Evolutionary conservation across 1,140 invertebrate species (phyloP).

Genomic region (Cataglyphis hispanica): DNA sequence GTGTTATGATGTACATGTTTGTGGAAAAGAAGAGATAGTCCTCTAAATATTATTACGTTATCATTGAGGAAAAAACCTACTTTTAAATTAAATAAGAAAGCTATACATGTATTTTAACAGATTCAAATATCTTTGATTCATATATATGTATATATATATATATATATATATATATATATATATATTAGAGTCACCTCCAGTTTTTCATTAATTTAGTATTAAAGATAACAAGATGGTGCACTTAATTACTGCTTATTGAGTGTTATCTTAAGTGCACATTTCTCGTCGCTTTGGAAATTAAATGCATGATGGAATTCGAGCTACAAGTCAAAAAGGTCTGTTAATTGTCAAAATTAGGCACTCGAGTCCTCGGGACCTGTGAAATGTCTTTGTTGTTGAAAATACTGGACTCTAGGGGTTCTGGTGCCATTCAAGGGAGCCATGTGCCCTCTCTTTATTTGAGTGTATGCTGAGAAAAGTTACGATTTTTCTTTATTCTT

Average conservation of each 20-base stretch:
- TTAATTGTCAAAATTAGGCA: constrained; percentile 31
- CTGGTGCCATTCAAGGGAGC: constrained; percentile 17
- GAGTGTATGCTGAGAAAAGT: neutral
- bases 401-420: neutral
- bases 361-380: constrained; percentile 1
- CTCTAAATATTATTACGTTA: constrained; percentile 26
- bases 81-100: neutral
- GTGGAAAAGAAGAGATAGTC: neutral
- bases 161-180: too few species aligned
- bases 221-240: neutral
- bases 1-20: constrained; percentile 35
- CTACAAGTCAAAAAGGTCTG: constrained; percentile 6
- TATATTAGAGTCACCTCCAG: neutral
- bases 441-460: constrained; percentile 9
- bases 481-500: neutral
- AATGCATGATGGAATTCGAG: neutral
- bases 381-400: constrained; percentile 2
- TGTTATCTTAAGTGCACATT: neutral
- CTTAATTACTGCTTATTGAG: neutral
- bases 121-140: neutral
- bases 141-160: neutral
- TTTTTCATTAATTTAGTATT: neutral
- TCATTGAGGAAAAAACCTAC: neutral
- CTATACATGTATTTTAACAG: neutral
- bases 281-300: neutral